phyloP scores from a whole-genome alignment of 1,140 invertebrate genomes.

The Drosophila simulans region DNA sequence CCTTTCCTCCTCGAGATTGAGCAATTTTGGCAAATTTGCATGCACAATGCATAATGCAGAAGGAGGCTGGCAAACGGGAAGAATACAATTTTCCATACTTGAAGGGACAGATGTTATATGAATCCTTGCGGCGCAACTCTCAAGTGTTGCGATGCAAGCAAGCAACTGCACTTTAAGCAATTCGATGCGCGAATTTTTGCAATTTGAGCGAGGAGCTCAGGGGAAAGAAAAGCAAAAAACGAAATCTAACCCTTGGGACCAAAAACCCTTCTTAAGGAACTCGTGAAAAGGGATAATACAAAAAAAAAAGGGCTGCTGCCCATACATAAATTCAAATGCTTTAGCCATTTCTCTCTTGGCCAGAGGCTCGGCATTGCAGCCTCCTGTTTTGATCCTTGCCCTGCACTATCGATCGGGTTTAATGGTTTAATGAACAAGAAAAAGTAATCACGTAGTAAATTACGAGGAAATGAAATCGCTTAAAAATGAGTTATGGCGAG shows the following conservation, averaged over 20 bases:
- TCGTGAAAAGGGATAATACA: conserved; percentile 2
- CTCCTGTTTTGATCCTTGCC: conserved; percentile 55
- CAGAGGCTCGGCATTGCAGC: conserved; percentile 38
- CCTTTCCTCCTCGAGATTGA: conserved; percentile 48
- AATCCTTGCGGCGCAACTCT: conserved; percentile 6
- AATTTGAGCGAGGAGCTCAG: conserved; percentile 39
- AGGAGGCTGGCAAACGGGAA: conserved; percentile 36
- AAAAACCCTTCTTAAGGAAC: conserved; percentile 32
- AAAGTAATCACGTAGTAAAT: conserved; percentile 81
- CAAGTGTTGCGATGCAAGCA: conserved; percentile 22
- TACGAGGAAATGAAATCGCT: conserved; percentile 77
- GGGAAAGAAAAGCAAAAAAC: not conserved
- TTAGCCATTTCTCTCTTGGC: conserved; percentile 37
- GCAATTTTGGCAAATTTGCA: conserved; percentile 79
- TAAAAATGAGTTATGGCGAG: conserved; percentile 74
- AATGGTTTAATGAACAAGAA: conserved; percentile 80
- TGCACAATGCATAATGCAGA: conserved; percentile 76
- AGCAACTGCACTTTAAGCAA: conserved; percentile 65
- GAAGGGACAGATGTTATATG: conserved; percentile 50
- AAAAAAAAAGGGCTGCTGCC: conserved; percentile 51
- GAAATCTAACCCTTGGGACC: conserved; percentile 55
- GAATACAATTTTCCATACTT: conserved; percentile 27
- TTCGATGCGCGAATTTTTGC: conserved; percentile 76
- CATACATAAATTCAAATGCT: conserved; percentile 53
- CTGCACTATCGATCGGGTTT: conserved; percentile 70